Evolutionary conservation across 2,113 vertebrate species (phyloP).

Genomic region (Tyrannus savana): DNA sequence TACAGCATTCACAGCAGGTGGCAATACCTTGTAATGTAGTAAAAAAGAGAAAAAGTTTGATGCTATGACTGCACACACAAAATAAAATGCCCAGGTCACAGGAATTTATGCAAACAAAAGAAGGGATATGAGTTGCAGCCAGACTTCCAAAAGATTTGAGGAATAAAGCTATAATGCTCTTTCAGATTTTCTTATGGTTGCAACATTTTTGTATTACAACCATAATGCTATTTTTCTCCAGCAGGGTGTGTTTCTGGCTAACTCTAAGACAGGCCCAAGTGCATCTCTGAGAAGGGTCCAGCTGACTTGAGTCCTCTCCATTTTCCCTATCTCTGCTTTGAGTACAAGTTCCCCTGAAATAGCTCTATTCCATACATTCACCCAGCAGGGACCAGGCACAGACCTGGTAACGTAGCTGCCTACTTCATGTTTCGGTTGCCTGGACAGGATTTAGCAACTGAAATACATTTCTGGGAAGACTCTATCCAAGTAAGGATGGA

Average conservation of each 20-base stretch:
- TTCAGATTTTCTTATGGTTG: not conserved
- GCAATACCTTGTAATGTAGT: not conserved
- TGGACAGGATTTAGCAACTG: not conserved
- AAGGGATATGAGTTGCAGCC: rapidly evolving
- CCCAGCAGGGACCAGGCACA: not conserved
- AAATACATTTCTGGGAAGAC: not conserved
- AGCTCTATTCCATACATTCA: not conserved
- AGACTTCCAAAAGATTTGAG: not conserved
- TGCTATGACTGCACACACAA: not conserved
- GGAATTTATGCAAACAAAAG: not conserved
- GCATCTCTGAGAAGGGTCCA: not conserved
- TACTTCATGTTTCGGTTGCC: not conserved
- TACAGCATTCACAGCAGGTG: not conserved
- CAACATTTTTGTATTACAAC: not conserved
- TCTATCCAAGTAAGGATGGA: not conserved
- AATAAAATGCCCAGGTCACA: not conserved
- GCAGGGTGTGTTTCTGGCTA: not conserved
- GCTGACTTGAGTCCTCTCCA: not conserved
- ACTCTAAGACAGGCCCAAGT: not conserved
- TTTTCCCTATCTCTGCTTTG: not conserved
- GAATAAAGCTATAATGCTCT: not conserved
- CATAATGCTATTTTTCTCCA: not conserved
- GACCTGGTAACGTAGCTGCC: not conserved
- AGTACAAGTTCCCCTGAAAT: not conserved
- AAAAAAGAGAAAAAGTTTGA: not conserved